phyloP scores from a whole-genome alignment of 2,888 invertebrate species.

The Brachyopa scutellaris region DNA sequence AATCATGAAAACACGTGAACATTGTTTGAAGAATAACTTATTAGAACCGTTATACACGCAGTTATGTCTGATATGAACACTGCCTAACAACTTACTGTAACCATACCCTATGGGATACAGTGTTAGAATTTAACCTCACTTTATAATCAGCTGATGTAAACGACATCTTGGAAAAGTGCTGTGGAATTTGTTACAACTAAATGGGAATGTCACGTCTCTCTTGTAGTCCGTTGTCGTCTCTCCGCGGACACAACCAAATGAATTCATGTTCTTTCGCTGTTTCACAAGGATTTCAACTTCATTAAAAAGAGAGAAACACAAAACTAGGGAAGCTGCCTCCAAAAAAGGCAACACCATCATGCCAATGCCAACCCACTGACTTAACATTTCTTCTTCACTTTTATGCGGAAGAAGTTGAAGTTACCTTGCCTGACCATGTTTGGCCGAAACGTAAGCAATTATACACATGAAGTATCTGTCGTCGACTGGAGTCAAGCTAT shows the following conservation, averaged over 20 bases:
- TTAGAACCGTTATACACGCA: no score
- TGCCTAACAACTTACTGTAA: no score
- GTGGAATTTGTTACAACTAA: conserved; percentile 43
- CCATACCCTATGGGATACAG: conserved; percentile 18
- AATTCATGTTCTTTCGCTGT: conserved; percentile 60
- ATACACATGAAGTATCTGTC: not conserved
- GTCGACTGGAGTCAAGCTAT: conserved; percentile 39
- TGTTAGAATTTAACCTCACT: not conserved
- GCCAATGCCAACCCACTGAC: conserved; percentile 23
- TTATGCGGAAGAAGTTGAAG: conserved; percentile 49
- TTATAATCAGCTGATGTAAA: conserved; percentile 8
- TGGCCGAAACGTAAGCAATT: conserved; percentile 31
- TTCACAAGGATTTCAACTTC: conserved; percentile 61
- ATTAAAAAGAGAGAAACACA: conserved; percentile 4
- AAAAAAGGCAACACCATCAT: conserved; percentile 49
- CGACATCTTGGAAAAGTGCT: conserved; percentile 25
- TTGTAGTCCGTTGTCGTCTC: not conserved
- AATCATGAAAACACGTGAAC: no score
- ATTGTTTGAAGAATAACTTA: no score
- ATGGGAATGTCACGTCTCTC: not conserved
- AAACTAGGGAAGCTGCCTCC: conserved; percentile 32
- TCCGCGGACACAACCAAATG: conserved; percentile 4
- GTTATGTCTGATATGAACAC: no score
- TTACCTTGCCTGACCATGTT: conserved; percentile 40
- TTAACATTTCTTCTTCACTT: not conserved